Percentiles rank a stretch among this genome's conserved stretches.
Evolutionary conservation across 2,797 vertebrate genomes (phyloP).

Genomic region (Falco naumanni): DNA sequence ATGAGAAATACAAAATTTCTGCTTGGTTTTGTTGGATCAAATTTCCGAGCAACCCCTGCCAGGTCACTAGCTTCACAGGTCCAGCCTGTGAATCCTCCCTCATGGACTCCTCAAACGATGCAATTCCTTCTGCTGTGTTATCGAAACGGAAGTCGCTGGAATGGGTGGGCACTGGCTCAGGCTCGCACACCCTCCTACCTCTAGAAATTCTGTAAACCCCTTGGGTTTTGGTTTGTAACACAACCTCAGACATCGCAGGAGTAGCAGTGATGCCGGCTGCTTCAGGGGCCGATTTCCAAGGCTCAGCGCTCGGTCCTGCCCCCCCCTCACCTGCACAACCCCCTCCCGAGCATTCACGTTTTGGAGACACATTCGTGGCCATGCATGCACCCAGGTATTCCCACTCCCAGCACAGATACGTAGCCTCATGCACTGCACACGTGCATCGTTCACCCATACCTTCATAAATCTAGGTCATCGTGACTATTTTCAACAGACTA

Average conservation of each 20-base stretch:
- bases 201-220: background rate
- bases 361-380: rapidly evolving
- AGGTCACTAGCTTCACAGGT: background rate
- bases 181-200: background rate
- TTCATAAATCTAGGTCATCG: background rate
- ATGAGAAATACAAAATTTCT: background rate
- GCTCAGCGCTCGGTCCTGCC: background rate
- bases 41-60: background rate
- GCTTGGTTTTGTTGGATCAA: background rate
- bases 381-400: background rate
- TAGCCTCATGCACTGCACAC: too few species aligned
- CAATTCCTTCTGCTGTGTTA: background rate
- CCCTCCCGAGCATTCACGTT: background rate
- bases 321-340: background rate
- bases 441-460: too few species aligned
- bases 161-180: background rate
- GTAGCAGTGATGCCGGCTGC: background rate
- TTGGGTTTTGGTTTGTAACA: background rate
- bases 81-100: background rate
- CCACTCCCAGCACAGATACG: background rate
- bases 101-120: rapidly evolving
- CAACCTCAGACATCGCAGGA: background rate
- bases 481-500: background rate
- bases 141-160: rapidly evolving
- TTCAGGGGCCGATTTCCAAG: background rate